Evolutionary conservation across 2,113 vertebrate genomes (phyloP), one percentile per base, ranked within the genome.

Genomic region (Romanogobio albipinnatus): DNA sequence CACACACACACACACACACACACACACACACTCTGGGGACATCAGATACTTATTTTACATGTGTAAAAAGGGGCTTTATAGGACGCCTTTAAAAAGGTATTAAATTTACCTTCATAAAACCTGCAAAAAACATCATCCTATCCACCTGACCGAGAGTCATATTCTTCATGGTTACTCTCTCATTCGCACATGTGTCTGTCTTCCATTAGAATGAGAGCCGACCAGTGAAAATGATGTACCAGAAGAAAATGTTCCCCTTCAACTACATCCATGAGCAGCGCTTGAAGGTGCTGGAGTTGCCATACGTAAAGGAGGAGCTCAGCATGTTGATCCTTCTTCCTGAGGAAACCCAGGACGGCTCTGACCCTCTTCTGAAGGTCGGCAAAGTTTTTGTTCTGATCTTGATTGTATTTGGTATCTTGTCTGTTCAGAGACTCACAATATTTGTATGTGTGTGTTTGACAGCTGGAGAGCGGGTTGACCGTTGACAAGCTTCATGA

Each of bases 281-380:
- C 10, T 85, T 96, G 77, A 94, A 94, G 73, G 89, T 98, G 51
- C 89, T 98, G 84, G 97, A 97, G 90, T 88, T 99, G 86, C 96
- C 96, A 0, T 99, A 99, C 0, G 75, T 93, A 0, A 89, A 86
- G 2, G 36, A 90, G 6, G 95, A 97, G 76, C 93, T 98, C 49
- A 98, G 97, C 88, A 99, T 99, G 98, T 66, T 97, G 73, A 89
- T 99, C 84, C 93, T 99, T 61, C 93, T 99, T 81, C 97, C 97
- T 0, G 90, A 96, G 7, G 91, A 94, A 77, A 90, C 94, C 9
- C 70, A 87, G 5, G 94, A 96, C 0, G 93, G 94, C 70, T 90
- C 94, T 26, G 93, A 91, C 3, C 94, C 95, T 5, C 94, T 99
- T 82, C 86, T 93, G 45, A 91, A 96, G 96, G 98, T 99, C 90